These are phyloP conservation scores for Drosophila insularis DNA, from an alignment of 1,140 invertebrate genomes.

Conservation along the genomic window DNA sequence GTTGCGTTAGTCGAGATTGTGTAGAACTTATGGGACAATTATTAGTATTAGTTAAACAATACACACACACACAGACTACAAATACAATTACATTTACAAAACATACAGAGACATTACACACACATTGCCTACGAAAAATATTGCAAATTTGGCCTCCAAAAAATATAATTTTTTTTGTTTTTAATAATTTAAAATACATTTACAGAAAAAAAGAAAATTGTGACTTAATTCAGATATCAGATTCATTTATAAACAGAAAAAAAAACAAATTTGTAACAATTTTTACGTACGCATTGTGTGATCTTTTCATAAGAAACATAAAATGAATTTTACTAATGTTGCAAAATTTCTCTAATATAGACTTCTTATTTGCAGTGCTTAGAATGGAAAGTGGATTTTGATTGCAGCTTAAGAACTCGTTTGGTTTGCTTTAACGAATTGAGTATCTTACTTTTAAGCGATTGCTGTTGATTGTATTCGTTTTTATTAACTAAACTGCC, in stretches of 20 bases:
- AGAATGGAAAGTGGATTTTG: constrained; percentile 43
- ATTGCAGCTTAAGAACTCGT: constrained; percentile 54
- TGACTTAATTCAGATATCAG: background rate
- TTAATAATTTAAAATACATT: constrained; percentile 48
- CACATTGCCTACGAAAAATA: constrained; percentile 65
- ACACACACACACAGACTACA: constrained; percentile 36
- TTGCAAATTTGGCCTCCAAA: constrained; percentile 48
- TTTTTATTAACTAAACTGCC: constrained; percentile 76
- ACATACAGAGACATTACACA: constrained; percentile 37
- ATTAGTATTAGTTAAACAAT: constrained; percentile 20
- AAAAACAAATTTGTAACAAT: constrained; percentile 26
- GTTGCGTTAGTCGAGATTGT: constrained; percentile 43
- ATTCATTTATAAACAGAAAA: background rate
- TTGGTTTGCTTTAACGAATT: constrained; percentile 63
- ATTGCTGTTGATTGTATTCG: constrained; percentile 77
- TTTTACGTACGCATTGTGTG: constrained; percentile 30
- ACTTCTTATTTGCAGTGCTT: constrained; percentile 38
- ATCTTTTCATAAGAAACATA: constrained; percentile 14
- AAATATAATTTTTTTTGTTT: constrained; percentile 21
- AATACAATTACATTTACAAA: constrained; percentile 16
- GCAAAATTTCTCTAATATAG: background rate
- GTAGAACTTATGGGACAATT: constrained; percentile 7
- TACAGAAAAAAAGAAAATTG: constrained; percentile 29
- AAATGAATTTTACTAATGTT: constrained; percentile 16
- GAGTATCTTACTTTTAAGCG: constrained; percentile 81